A percentile compares a stretch with the other conserved stretches of the same genome.
phyloP scores from a whole-genome alignment of 2,797 vertebrate species.

The Gastrophryne carolinensis region DNA sequence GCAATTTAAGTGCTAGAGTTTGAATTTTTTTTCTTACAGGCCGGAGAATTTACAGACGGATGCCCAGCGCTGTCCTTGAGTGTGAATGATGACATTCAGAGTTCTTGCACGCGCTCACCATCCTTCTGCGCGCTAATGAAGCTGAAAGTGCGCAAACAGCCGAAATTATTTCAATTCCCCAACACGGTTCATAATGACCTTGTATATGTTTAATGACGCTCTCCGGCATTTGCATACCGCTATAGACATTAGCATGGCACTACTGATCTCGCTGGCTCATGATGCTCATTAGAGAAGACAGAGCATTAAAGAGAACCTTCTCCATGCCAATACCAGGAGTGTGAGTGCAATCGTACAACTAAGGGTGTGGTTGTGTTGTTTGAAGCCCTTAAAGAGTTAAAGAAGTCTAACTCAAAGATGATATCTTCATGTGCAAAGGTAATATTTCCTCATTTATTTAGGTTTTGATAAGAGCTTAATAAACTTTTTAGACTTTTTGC shows the following conservation, averaged over 20 bases:
- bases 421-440: too few relatives aligned
- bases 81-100: neutral
- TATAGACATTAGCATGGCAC: neutral
- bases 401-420: too few relatives aligned
- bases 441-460: too few relatives aligned
- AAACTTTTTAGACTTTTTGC: too few relatives aligned
- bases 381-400: too few relatives aligned
- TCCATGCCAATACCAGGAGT: too few relatives aligned
- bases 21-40: neutral
- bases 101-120: neutral
- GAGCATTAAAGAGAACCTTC: too few relatives aligned
- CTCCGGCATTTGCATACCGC: neutral
- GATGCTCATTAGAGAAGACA: too few relatives aligned
- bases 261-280: neutral
- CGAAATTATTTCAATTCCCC: slow-evolving; percentile 5
- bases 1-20: too few relatives aligned
- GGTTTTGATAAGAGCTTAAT: too few relatives aligned
- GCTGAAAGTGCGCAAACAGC: neutral
- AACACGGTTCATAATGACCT: slow-evolving; percentile 1
- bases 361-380: too few relatives aligned
- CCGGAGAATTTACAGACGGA: neutral
- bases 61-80: neutral
- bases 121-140: slow-evolving; percentile 1
- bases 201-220: neutral
- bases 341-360: too few relatives aligned